Conservation (phyloP, 2,797 vertebrate species). For the Sylvia borin region DNA sequence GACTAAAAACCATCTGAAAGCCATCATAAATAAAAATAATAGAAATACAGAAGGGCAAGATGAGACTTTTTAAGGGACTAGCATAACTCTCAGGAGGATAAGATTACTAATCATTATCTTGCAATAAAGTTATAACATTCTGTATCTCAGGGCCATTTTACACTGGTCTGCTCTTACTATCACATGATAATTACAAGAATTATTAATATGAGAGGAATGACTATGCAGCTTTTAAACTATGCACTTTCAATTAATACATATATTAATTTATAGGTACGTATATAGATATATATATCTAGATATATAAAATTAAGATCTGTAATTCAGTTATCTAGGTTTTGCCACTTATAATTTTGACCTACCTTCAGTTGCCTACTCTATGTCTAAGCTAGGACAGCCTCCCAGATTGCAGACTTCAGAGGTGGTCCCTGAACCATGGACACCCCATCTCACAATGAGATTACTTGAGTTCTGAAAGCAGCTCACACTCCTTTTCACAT, state of each 20-base stretch:
- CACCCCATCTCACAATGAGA: not conserved
- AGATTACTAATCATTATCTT: slow-evolving; percentile 7
- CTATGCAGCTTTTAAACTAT: not conserved
- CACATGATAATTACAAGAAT: not conserved
- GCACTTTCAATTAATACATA: not conserved
- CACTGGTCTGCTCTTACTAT: not conserved
- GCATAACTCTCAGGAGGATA: not conserved
- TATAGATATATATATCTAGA: not conserved
- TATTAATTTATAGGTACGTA: not conserved
- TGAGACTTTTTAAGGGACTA: not conserved
- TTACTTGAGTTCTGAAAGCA: not conserved
- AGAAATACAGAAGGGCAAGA: not conserved
- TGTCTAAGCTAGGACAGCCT: not conserved
- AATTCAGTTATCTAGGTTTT: not conserved
- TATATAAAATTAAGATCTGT: not conserved
- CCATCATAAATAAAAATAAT: not conserved
- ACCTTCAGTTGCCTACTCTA: not conserved
- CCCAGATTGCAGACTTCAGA: not conserved
- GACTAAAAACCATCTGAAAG: slow-evolving; percentile 23
- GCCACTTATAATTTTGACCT: not conserved
- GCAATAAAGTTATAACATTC: not conserved
- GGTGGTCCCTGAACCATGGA: not conserved
- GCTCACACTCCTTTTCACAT: not conserved
- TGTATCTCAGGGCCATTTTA: slow-evolving; percentile 1
- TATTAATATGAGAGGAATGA: not conserved